Percentiles rank a stretch among this genome's conserved stretches.
Evolutionary conservation across 2,113 vertebrate species (phyloP).

Genomic region (Carassius gibelio): DNA sequence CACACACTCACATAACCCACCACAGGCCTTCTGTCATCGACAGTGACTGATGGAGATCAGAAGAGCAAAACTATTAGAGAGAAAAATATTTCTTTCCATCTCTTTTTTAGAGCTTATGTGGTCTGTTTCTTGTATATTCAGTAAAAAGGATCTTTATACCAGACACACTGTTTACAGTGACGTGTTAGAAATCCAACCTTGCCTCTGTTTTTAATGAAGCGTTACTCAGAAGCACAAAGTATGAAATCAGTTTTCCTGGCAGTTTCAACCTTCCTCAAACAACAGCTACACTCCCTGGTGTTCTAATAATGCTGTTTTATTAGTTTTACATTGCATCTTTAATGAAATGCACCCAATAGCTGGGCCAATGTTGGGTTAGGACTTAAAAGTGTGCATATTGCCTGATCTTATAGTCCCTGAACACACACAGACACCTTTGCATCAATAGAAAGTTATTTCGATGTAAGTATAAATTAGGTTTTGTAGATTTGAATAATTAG

Average conservation of each 20-base stretch:
- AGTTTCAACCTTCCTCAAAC: neutral
- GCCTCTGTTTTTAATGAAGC: constrained; percentile 14
- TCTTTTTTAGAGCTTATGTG: neutral
- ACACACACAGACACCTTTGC: constrained; percentile 2
- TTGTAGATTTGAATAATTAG: neutral
- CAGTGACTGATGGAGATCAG: constrained; percentile 8
- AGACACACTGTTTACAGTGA: constrained; percentile 1
- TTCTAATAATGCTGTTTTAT: neutral
- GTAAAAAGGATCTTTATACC: too few relatives aligned
- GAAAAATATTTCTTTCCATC: neutral
- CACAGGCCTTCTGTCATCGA: neutral
- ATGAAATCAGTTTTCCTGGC: constrained; percentile 11
- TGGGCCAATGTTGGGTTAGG: neutral
- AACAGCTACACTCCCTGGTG: neutral
- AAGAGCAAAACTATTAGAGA: neutral
- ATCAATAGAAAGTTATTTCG: neutral
- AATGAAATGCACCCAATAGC: neutral
- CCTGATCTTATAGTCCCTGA: neutral
- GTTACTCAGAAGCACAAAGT: neutral
- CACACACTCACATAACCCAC: constrained; percentile 10
- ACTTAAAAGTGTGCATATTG: neutral
- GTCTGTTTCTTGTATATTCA: constrained; percentile 4
- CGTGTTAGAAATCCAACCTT: neutral
- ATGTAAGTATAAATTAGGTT: neutral
- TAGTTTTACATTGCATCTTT: constrained; percentile 15